Conservation (phyloP, 1,140 invertebrate genomes). For the Cydia amplana region DNA sequence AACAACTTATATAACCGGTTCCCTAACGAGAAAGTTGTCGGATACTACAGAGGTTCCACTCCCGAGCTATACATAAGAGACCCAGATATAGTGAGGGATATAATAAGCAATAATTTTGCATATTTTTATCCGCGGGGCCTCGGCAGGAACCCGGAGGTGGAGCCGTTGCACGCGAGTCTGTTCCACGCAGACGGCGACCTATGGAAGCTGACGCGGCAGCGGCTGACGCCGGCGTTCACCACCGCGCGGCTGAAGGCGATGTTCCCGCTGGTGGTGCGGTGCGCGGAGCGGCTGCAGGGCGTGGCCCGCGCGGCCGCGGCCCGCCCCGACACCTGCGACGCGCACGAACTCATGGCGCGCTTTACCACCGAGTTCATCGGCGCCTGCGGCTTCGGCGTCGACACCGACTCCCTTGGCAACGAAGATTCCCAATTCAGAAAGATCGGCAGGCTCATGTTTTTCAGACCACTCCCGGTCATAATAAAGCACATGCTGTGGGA, state of each 20-base stretch:
- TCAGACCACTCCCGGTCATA: constrained; percentile 3
- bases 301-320: constrained; percentile 48
- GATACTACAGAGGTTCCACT: too few relatives aligned
- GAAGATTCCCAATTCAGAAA: constrained; percentile 72
- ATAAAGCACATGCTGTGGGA: constrained; percentile 36
- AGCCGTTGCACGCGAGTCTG: constrained; percentile 57
- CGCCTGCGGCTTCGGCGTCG: constrained; percentile 76
- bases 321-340: constrained; percentile 40
- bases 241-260: constrained; percentile 81
- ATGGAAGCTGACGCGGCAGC: constrained; percentile 81
- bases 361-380: constrained; percentile 77
- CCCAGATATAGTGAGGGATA: constrained; percentile 45
- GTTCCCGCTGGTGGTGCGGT: constrained; percentile 71
- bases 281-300: constrained; percentile 65
- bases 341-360: constrained; percentile 57
- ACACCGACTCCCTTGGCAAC: constrained; percentile 74
- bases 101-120: constrained; percentile 53
- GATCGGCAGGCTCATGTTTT: constrained; percentile 59
- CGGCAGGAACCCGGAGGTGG: constrained; percentile 60
- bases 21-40: constrained; percentile 54
- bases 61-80: too few relatives aligned
- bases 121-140: constrained; percentile 54
- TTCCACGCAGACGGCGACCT: constrained; percentile 69
- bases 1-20: constrained; percentile 59
- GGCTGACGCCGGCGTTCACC: constrained; percentile 81